These are phyloP conservation scores for Oreortyx pictus DNA, from an alignment of 2,797 vertebrate species.

Conservation along the genomic window DNA sequence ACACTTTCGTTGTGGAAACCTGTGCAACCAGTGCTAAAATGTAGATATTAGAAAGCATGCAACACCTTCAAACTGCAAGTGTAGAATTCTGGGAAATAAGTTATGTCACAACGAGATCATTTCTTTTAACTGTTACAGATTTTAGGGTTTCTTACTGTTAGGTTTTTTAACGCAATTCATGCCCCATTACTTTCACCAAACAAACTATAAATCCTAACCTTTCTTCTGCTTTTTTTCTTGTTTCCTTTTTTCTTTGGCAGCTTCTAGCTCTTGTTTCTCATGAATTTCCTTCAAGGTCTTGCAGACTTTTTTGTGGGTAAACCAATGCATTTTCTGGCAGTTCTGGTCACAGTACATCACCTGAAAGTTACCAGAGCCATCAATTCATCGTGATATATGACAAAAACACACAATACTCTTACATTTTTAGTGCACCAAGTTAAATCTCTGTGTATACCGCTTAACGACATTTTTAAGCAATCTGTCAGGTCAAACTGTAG, in stretches of 20 bases:
- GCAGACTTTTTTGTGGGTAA: constrained; percentile 95
- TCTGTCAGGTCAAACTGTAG: not conserved
- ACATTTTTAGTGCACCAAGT: not conserved
- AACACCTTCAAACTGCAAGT: not conserved
- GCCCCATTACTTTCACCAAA: not conserved
- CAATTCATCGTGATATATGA: not conserved
- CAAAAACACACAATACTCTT: not conserved
- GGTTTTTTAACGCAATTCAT: not conserved
- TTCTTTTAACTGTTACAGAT: not conserved
- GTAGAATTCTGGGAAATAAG: not conserved
- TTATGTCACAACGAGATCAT: not conserved
- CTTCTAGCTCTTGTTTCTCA: constrained; percentile 87
- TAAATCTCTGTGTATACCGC: not conserved
- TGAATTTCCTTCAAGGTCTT: constrained; percentile 89
- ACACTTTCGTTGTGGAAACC: not conserved
- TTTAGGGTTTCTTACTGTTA: not conserved
- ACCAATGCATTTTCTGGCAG: constrained; percentile 98
- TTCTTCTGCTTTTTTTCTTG: constrained; percentile 80
- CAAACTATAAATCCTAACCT: not conserved
- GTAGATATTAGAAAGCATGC: accelerated
- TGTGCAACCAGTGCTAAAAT: not conserved
- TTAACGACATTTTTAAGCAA: not conserved
- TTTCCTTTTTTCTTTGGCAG: constrained; percentile 81
- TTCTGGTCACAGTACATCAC: constrained; percentile 94
- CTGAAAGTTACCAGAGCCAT: constrained; percentile 74